Evolutionary conservation across 1,140 invertebrate genomes (phyloP), one percentile per base, ranked within the genome.

Genomic region (Luehdorfia chinensis): DNA sequence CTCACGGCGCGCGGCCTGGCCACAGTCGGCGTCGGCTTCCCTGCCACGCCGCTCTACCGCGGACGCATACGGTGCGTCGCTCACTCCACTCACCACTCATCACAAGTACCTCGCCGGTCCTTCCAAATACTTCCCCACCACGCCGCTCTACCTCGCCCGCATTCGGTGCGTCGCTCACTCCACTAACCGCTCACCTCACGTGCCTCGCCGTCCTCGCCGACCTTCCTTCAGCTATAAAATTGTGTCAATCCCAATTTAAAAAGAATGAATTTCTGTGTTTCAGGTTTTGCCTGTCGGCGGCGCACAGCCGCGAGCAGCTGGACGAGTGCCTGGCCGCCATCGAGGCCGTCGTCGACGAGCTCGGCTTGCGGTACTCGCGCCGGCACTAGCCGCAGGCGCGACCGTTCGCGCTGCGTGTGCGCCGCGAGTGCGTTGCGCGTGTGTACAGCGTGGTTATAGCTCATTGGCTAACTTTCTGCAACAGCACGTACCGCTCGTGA

Each of bases 81-180:
- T 12, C 2, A 8, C 32, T 1, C 7, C 8, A n/a, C 12, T n/a
- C n/a, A n/a, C n/a, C n/a, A n/a, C n/a, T n/a, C n/a, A n/a, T n/a
- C n/a, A n/a, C n/a, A n/a, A n/a, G n/a, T n/a, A n/a, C n/a, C n/a
- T n/a, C n/a, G n/a, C n/a, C n/a, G n/a, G n/a, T n/a, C n/a, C n/a
- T n/a, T n/a, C n/a, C n/a, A n/a, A n/a, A n/a, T n/a, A n/a, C 46
- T 99, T 98, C 88, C 98, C 98, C 43, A 98, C 98, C 18, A 99
- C 98, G n/a, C 95, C 96, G 30, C 91, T 99, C 43, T 94, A 96
- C 88, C 93, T 96, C 87, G 95, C n/a, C 12, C 91, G 98, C 71
- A 97, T 97, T 53, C 88, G 98, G 59, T 80, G 36, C 8, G 44
- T n/a, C 9, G 6, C 11, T 12, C 8, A 4, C 14, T 1, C 13